A percentile compares a stretch with the other conserved stretches of the same genome.
Conservation (phyloP, 2,113 vertebrate genomes). For the Antechinus stuartii region DNA sequence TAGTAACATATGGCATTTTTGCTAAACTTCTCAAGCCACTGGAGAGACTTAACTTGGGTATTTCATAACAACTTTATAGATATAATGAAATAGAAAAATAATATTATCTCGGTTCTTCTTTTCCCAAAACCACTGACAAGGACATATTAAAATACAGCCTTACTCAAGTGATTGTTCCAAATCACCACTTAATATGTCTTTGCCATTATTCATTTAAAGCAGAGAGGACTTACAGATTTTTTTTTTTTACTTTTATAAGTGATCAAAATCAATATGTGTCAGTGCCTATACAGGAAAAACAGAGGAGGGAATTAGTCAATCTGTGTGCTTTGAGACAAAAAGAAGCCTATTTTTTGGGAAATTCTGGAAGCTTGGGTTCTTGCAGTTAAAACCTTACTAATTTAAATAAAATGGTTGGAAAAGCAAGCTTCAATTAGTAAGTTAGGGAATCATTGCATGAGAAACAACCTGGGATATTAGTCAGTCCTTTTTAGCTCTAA, state of each 20-base stretch:
- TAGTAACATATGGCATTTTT: neutral
- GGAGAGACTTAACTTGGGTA: neutral
- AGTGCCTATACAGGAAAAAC: neutral
- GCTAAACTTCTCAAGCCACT: neutral
- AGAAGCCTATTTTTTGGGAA: neutral
- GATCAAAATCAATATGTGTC: too few relatives aligned
- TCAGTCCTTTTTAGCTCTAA: neutral
- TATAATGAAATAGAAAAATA: neutral
- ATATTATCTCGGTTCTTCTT: neutral
- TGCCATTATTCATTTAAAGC: neutral
- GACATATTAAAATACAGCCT: neutral
- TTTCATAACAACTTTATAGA: neutral
- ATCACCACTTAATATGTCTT: neutral
- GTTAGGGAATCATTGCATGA: neutral
- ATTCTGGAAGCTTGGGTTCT: neutral
- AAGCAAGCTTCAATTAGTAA: neutral
- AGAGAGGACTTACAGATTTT: neutral
- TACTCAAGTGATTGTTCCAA: neutral
- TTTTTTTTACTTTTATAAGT: neutral
- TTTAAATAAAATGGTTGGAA: neutral
- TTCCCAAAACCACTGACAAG: neutral
- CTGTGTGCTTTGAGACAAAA: neutral
- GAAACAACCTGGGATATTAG: neutral
- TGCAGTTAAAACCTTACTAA: neutral
- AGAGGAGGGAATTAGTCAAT: neutral